Evolutionary conservation across 2,113 vertebrate genomes (phyloP), one percentile per base, ranked within the genome.

Genomic region (Octodon degus): DNA sequence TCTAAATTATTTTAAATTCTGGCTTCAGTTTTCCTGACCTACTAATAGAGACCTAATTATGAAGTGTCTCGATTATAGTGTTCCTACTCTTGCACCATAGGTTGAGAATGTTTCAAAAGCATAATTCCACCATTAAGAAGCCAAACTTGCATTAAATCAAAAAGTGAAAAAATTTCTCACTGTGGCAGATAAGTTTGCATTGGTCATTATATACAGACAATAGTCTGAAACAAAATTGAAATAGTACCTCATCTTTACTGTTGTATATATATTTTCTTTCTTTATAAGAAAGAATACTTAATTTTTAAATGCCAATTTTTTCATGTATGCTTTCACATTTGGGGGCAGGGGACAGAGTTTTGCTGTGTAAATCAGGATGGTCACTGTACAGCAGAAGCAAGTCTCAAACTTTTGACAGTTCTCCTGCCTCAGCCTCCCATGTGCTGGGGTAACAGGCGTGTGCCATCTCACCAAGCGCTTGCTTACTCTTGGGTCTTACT

Each of bases 21-120:
- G 55, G 40, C 37, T 91, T 92, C 24, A 74, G 0, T 85, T 95
- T 97, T 82, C 25, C 53, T 86, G 12, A n/a, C 55, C 40, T 91
- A 50, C 65, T 40, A 72, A 34, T 83, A 91, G 70, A 89, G 60
- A 85, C 16, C 43, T 85, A 65, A 76, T 67, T 58, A 60, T n/a
- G 65, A 88, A 95, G 53, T 95, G 16, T 95, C 34, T 74, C 95
- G 37, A 74, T 84, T 96, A n/a, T 90, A 55, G 24, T 89, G 43
- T 80, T 3, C 20, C 76, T 89, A 25, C 80, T 96, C 34, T 53
- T 94, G 58, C 85, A 6, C 50, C 65, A 40, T 93, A 22, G 83
- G 40, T 77, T 27, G 13, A 60, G 50, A 93, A 62, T 72, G 32
- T 60, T 7, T 68, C 55, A 85, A 47, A 82, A 84, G 37, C 58